Conservation (phyloP, 2,113 vertebrate species). For the Tympanuchus pallidicinctus region DNA sequence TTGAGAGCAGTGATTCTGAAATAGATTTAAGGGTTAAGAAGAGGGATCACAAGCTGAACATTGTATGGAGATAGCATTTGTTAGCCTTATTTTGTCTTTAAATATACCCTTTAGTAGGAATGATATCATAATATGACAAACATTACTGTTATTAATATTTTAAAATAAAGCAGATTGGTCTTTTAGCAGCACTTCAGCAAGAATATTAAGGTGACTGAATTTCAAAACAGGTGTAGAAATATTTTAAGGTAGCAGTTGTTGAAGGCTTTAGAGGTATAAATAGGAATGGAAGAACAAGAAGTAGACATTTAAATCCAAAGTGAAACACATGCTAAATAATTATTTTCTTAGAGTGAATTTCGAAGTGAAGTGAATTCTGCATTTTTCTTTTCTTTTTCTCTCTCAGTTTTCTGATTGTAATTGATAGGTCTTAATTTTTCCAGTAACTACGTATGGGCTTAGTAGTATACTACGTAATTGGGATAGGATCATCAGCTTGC, state of each 20-base stretch:
- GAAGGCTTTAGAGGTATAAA: neutral
- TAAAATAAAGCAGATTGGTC: neutral
- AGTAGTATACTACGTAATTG: neutral
- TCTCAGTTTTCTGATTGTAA: neutral
- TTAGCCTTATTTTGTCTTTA: neutral
- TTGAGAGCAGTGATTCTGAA: neutral
- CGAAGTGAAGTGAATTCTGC: neutral
- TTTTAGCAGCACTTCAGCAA: neutral
- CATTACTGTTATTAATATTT: neutral
- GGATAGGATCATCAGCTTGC: neutral
- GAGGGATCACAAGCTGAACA: neutral
- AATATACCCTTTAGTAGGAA: neutral
- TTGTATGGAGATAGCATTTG: neutral
- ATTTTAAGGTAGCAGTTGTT: neutral
- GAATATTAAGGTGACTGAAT: neutral
- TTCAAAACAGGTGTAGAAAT: neutral
- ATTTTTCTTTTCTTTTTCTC: neutral
- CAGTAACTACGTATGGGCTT: neutral
- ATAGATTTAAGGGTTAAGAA: neutral
- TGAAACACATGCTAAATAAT: neutral
- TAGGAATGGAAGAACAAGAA: neutral
- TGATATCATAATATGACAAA: neutral
- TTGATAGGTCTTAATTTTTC: neutral
- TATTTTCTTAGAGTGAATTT: neutral
- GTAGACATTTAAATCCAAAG: neutral